Evolutionary conservation across 1,140 invertebrate genomes (phyloP), one percentile per base, ranked within the genome.

Genomic region (Saccostrea echinata): DNA sequence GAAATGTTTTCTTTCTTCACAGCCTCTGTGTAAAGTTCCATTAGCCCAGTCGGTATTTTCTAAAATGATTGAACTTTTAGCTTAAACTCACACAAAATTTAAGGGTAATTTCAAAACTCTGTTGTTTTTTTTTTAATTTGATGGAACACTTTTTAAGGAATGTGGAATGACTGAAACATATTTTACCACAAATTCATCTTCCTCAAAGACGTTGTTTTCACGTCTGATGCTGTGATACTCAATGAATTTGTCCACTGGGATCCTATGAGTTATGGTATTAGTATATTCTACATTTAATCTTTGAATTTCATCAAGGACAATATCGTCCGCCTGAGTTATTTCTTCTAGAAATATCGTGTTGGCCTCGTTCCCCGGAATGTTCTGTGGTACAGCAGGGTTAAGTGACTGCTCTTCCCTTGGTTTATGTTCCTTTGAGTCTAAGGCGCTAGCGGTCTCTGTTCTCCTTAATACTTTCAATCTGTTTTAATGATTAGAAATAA

Each of bases 21-120:
- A 16, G 87, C 87, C 18, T 55, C 68, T 24, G 18, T 85, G 30
- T 83, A 71, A n/a, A 52, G 16, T 52, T 85, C 61, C 71, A 80
- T 83, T 16, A 88, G 61, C 9, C 87, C 87, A 24, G 8, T 21
- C 6, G 87, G 83, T 24, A 88, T 51, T 80, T 85, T 85, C 87
- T 88, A 53, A 18, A 85, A 61, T 61, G 2, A 6, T 43, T 43
- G 0, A 43, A 43, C 35, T 3, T 3, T 8, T 43, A 8, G 43
- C 43, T 6, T 4, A 43, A 2, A 43, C 43, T 43, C 43, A 43
- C 43, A 43, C 6, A 6, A 43, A 43, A 43, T 43, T 43, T 43
- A 43, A 43, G 9, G 6, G 1, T 9, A 43, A n/a, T n/a, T 43
- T 43, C 43, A 43, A 43, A 43, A 43, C n/a, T n/a, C n/a, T n/a